Base-by-base conservation (phyloP, 1,140 invertebrate species). In the Zaprionus gabonicus region DNA sequence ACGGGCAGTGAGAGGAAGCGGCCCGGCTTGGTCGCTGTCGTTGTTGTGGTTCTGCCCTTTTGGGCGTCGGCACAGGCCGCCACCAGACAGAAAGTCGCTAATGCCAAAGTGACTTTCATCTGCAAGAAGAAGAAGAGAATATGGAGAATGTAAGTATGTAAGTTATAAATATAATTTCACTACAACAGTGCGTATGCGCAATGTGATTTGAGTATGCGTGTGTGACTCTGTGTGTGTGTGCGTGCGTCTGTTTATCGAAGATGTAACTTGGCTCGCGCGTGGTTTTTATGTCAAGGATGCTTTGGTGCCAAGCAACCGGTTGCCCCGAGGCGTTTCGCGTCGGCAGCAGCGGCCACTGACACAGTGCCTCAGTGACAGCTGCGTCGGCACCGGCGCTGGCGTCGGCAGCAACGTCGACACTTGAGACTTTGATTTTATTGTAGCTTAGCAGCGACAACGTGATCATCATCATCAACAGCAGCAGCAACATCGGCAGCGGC, bases 1-100 rank as follows among this genome's bases (percentile, higher is more conserved):
- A 95, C 94, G 25, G 96, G 96, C 63, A 97, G 94, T 56, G 96
- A 96, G 60, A 97, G 94, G 94, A 97, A 97, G 90, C 96, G 94
- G 86, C 96, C 96, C 41, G 91, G 91, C 76, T 93, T 92, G 68
- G 92, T 93, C 44, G 94, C 86, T 80, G 88, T 88, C 55, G 82
- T 92, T 55, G 87, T 88, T 77, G 86, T 84, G 66, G 84, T 91
- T 90, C 85, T 91, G 80, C 91, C 91, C 74, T 76, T 77, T 55
- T 81, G 80, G 55, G 92, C 91, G 70, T 87, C 72, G 75, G 80
- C 81, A 64, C 78, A 88, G 72, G 91, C 87, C 41, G 80, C 86
- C 81, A 91, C 90, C 82, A 92, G 82, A 74, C 92, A 93, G 80
- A 93, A 92, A 83, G 92, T 90, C 80, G 91, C 92, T 91, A 93